phyloP scores from a whole-genome alignment of 2,888 invertebrate genomes.

The Nomada goodeniana region DNA sequence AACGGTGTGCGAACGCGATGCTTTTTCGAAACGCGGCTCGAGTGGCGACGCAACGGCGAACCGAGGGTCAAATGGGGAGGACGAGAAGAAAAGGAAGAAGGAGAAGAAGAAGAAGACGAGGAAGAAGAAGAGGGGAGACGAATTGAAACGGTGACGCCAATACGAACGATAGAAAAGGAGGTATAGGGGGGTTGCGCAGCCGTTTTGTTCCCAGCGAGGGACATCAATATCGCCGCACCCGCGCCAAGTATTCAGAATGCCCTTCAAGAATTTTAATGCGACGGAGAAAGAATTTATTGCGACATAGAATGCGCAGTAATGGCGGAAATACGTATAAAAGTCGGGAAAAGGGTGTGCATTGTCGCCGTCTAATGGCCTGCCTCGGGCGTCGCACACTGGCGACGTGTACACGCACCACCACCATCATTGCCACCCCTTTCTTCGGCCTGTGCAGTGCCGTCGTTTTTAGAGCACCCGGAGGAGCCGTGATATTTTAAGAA shows the following conservation, averaged over 20 bases:
- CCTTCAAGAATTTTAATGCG: conserved; percentile 81
- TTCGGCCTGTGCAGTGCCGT: conserved; percentile 50
- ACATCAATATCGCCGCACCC: conserved; percentile 73
- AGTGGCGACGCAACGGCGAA: conserved; percentile 2
- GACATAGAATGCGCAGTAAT: conserved; percentile 81
- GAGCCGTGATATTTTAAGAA: conserved; percentile 32
- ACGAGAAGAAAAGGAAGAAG: neutral
- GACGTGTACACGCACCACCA: conserved; percentile 68
- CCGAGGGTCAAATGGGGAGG: neutral
- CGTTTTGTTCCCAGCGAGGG: conserved; percentile 71
- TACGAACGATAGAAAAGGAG: conserved; percentile 24
- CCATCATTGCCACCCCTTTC: neutral
- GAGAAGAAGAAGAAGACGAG: neutral
- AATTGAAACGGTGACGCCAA: conserved; percentile 23
- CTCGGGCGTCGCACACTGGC: conserved; percentile 74
- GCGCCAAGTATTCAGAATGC: conserved; percentile 78
- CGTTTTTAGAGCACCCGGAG: conserved; percentile 33
- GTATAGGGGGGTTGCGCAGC: conserved; percentile 42
- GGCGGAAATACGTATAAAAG: conserved; percentile 82
- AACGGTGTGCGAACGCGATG: conserved; percentile 6
- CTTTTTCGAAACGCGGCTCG: conserved; percentile 39
- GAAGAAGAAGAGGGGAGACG: neutral
- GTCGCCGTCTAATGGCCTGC: conserved; percentile 81
- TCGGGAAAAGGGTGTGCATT: conserved; percentile 81
- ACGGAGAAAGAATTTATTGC: conserved; percentile 81